These are phyloP conservation scores for Rhamnusium bicolor DNA, from an alignment of 2,888 invertebrate species.

Conservation along the genomic window DNA sequence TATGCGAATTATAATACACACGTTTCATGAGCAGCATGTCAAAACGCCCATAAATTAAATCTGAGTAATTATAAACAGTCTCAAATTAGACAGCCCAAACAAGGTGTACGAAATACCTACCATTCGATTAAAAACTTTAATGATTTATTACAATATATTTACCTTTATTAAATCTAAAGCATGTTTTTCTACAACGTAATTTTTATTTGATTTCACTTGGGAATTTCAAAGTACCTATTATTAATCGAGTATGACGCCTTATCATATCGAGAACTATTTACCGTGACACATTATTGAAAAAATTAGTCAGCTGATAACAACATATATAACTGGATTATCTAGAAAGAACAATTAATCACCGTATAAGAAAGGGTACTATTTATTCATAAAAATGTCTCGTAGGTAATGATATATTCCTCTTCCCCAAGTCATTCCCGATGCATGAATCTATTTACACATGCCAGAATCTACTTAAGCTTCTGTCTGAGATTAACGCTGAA, in stretches of 20 bases:
- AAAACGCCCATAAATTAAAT: conserved; percentile 3
- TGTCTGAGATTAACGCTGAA: conserved; percentile 61
- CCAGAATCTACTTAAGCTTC: conserved; percentile 51
- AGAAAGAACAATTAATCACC: background rate
- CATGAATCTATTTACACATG: conserved; percentile 55
- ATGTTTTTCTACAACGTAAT: background rate
- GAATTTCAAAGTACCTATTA: background rate
- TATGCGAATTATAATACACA: no score
- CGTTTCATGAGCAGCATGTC: background rate
- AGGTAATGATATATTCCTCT: conserved; percentile 41
- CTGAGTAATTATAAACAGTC: background rate
- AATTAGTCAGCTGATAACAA: conserved; percentile 7
- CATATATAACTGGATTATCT: no score
- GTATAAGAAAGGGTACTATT: conserved; percentile 11
- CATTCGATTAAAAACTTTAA: conserved; percentile 2
- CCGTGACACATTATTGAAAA: conserved; percentile 3
- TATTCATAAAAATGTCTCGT: conserved; percentile 41
- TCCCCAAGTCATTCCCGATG: conserved; percentile 40
- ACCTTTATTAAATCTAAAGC: background rate
- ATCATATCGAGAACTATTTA: background rate
- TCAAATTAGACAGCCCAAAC: conserved; percentile 1
- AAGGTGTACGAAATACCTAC: conserved; percentile 4
- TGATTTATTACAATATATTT: background rate
- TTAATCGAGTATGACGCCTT: background rate
- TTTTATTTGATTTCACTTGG: background rate